These are phyloP conservation scores for Chymomyza fuscimana DNA, from an alignment of 2,888 invertebrate genomes.

Conservation along the genomic window DNA sequence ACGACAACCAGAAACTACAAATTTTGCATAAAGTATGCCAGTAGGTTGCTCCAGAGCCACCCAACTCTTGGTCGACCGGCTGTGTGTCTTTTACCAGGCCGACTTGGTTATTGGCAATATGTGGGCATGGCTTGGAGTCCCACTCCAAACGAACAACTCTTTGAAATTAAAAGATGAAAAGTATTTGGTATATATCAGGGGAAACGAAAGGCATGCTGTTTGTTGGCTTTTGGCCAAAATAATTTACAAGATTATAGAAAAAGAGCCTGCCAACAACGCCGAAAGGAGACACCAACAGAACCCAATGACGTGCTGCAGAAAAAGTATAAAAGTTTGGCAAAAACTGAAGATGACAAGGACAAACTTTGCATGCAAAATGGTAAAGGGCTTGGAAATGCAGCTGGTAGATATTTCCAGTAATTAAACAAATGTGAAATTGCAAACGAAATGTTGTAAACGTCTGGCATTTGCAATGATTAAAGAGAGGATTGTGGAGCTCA, in stretches of 20 bases:
- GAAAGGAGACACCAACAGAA: neutral
- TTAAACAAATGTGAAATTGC: neutral
- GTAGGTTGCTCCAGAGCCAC: neutral
- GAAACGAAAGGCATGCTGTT: constrained; percentile 35
- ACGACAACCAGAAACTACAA: constrained; percentile 46
- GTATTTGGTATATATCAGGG: constrained; percentile 34
- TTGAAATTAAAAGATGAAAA: constrained; percentile 48
- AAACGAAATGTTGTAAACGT: neutral
- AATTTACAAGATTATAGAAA: constrained; percentile 31
- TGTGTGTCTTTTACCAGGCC: constrained; percentile 25
- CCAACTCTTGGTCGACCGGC: too few relatives aligned
- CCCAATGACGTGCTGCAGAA: neutral
- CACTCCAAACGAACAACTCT: constrained; percentile 32
- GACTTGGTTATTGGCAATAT: constrained; percentile 42
- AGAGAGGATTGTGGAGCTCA: neutral
- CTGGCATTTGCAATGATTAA: neutral
- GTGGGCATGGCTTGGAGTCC: constrained; percentile 19
- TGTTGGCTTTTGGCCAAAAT: constrained; percentile 47
- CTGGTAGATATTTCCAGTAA: neutral
- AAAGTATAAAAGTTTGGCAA: constrained; percentile 1
- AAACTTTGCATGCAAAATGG: neutral
- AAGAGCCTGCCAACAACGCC: neutral
- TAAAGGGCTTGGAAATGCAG: neutral
- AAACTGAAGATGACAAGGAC: constrained; percentile 1
- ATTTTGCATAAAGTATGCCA: constrained; percentile 42